These are phyloP conservation scores for Luscinia luscinia DNA, from an alignment of 2,797 vertebrate species.

Conservation along the genomic window DNA sequence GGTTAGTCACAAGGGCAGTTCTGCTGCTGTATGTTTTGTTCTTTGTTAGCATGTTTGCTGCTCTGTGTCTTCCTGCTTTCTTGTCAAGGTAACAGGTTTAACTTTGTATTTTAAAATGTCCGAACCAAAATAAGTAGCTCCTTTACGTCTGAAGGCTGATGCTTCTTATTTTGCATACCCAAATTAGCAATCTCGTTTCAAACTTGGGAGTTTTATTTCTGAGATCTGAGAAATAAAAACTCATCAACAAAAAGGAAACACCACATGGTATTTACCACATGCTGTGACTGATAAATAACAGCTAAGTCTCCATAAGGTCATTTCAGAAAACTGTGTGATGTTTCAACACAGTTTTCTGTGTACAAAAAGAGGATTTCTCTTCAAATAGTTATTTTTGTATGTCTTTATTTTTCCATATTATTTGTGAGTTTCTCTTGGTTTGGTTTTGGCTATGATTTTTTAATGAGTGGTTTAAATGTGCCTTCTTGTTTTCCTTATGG, in stretches of 20 bases:
- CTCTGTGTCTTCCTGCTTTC: background rate
- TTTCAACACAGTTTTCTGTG: conserved; percentile 52
- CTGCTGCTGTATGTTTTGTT: background rate
- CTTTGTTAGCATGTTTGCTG: background rate
- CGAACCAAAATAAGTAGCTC: background rate
- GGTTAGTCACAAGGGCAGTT: conserved; percentile 80
- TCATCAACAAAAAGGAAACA: background rate
- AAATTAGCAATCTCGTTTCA: background rate
- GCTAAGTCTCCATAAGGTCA: background rate
- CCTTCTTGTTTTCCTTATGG: conserved; percentile 88
- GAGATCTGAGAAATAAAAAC: conserved; percentile 6
- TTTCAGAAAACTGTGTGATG: conserved; percentile 40
- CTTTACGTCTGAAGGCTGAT: background rate
- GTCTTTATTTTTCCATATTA: conserved; percentile 75
- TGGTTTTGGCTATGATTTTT: conserved; percentile 80
- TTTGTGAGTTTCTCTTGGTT: conserved; percentile 80
- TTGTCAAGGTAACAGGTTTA: conserved; percentile 13
- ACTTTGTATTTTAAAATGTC: background rate
- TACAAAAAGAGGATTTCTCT: conserved; percentile 36
- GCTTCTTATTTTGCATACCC: background rate
- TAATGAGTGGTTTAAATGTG: conserved; percentile 84
- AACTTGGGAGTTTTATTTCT: conserved; percentile 14
- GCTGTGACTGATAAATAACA: conserved; percentile 17
- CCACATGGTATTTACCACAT: background rate
- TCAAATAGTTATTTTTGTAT: conserved; percentile 72